Base-by-base conservation (phyloP, 2,888 invertebrate genomes). In the Melitaea athalia region DNA sequence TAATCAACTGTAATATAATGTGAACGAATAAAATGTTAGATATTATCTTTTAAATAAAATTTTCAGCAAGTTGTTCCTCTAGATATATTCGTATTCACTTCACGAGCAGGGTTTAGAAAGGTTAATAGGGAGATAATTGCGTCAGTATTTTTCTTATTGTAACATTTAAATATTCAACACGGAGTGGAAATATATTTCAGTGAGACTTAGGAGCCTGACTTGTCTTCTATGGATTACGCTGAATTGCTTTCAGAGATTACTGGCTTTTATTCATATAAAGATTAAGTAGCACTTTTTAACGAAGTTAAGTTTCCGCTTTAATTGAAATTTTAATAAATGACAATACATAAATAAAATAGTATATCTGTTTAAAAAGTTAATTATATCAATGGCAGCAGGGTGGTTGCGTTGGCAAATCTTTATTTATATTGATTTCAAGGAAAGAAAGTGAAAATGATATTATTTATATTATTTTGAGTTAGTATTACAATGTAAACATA, bases 161-260 rank as follows among this genome's bases (percentile, higher is more conserved):
- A 64, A 50, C 55, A 52, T 71, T 70, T 68, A 65, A 71, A 68
- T 71, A 68, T 65, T 65, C 62, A 68, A 66, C 69, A 62, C 66
- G 70, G 69, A 75, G 72, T 68, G 72, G 75, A 73, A 74, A 77
- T 77, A 72, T 79, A 83, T 86, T 82, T 83, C 74, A 70, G 77
- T 76, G 79, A 84, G 83, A 84, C 86, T 85, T 79, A 81, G 77
- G 77, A 81, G 82, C 82, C 84, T 83, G 64, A 69, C 67, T 72
- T 64, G 67, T 67, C 66, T 63, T 83, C 81, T 85, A 82, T 78
- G 84, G 83, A 83, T 87, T 84, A 83, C 82, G 76, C 74, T 78
- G 82, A 84, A 86, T 86, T 81, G 84, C 81, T 79, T 70, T 72
- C 70, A 70, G 77, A 83, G 84, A 85, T 87, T 85, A 72, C 52